These are phyloP conservation scores for Calcarius lapponicus DNA, from an alignment of 2,797 vertebrate genomes.

Conservation along the genomic window DNA sequence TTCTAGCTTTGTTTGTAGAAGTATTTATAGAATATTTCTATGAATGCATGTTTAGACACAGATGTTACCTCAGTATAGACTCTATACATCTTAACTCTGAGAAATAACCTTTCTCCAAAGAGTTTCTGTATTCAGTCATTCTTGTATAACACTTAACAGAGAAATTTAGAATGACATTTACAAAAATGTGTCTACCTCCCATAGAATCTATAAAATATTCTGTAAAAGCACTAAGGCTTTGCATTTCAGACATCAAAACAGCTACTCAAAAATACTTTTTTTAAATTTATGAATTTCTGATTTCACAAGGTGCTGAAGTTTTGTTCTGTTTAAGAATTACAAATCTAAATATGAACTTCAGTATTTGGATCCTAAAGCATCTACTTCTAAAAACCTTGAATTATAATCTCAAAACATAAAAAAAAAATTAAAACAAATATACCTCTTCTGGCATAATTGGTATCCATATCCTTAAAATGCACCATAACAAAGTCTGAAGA, in stretches of 20 bases:
- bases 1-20: background rate
- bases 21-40: background rate
- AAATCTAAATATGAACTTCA: background rate
- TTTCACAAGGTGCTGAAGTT: background rate
- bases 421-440: background rate
- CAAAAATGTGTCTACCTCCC: background rate
- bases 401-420: background rate
- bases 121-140: background rate
- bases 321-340: background rate
- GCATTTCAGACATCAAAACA: background rate
- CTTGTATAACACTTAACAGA: background rate
- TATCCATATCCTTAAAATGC: conserved; percentile 98
- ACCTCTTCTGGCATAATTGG: conserved; percentile 98
- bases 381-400: background rate
- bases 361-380: background rate
- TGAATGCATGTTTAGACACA: background rate
- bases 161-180: background rate
- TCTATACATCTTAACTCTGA: background rate
- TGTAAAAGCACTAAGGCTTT: background rate
- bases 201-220: background rate
- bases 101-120: background rate
- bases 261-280: background rate
- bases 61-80: background rate
- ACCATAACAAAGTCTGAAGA: conserved; percentile 96
- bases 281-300: background rate